Evolutionary conservation across 2,888 invertebrate genomes (phyloP), one percentile per base, ranked within the genome.

Genomic region (Bembecia ichneumoniformis): DNA sequence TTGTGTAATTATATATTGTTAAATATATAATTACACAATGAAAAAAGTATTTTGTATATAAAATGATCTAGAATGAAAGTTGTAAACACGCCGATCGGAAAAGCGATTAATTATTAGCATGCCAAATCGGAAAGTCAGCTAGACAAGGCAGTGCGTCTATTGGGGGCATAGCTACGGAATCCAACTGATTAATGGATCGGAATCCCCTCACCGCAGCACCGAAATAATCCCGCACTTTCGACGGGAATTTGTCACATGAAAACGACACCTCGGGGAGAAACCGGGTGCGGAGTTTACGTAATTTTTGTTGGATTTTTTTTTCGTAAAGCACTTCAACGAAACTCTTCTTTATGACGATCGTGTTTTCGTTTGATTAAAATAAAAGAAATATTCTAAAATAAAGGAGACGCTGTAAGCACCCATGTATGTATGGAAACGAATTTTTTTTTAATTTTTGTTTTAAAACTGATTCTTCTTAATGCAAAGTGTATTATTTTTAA

Each of bases 131-230:
- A 40, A 40, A 40, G 40, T 40, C 40, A 15, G 48, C 51, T 52
- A 58, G 65, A 64, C 64, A 64, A 64, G 62, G 61, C 61, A 66
- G 62, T 62, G 64, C 62, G 59, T 56, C 60, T 58, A 62, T 54
- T 58, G 58, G 56, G 56, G 63, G 64, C 59, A 60, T 15, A 44
- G 16, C 44, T 58, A 58, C 58, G 57, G 59, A 66, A 62, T 64
- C 63, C 63, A 53, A 54, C 63, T 68, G 77, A 76, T 77, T 78
- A 76, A 78, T 78, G 68, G 71, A 71, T 68, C 58, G 62, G 53
- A 49, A 48, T 50, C 14, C 14, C 44, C 44, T 15, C 44, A 11
- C 40, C 52, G n/a, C 35, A 36, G 52, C 49, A 52, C 54, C 55
- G 57, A 63, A 70, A 70, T 77, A 72, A 72, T 72, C 44, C 69